Evolutionary conservation across 2,113 vertebrate species (phyloP).

Genomic region (Tachysurus vachellii): DNA sequence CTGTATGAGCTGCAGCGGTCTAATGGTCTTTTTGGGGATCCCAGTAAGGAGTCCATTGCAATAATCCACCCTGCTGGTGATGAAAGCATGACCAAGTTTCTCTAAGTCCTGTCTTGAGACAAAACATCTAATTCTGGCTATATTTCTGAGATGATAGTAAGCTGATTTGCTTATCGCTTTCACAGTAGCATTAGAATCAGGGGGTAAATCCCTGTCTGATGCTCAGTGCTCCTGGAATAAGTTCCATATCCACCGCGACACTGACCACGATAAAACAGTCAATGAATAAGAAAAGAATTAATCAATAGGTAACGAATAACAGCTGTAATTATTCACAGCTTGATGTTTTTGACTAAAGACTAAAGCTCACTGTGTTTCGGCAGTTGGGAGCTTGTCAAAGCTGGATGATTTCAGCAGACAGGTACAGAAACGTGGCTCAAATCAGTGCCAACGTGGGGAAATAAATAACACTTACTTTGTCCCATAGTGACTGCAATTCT

Average conservation of each 20-base stretch:
- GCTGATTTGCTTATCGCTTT: too few relatives aligned
- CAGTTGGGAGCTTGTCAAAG: not conserved
- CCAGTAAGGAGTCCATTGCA: too few relatives aligned
- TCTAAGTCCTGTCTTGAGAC: too few relatives aligned
- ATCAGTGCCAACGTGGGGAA: not conserved
- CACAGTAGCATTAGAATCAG: too few relatives aligned
- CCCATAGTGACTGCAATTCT: constrained; percentile 95
- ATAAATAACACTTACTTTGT: constrained; percentile 80
- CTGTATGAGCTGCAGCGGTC: too few relatives aligned
- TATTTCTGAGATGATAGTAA: too few relatives aligned
- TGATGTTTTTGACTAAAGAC: not conserved
- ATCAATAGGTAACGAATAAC: not conserved
- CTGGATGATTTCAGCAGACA: not conserved
- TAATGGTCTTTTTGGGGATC: too few relatives aligned
- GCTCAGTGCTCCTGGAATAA: not conserved
- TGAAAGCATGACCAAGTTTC: too few relatives aligned
- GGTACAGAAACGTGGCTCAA: not conserved
- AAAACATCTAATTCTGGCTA: too few relatives aligned
- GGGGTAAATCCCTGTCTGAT: not conserved
- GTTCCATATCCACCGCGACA: not conserved
- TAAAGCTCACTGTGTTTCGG: not conserved
- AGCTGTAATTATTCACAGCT: too few relatives aligned
- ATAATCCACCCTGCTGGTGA: too few relatives aligned
- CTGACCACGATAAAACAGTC: not conserved
- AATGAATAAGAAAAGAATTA: not conserved